Evolutionary conservation across 2,888 invertebrate genomes (phyloP), one percentile per base, ranked within the genome.

Genomic region (Ctena decussata): DNA sequence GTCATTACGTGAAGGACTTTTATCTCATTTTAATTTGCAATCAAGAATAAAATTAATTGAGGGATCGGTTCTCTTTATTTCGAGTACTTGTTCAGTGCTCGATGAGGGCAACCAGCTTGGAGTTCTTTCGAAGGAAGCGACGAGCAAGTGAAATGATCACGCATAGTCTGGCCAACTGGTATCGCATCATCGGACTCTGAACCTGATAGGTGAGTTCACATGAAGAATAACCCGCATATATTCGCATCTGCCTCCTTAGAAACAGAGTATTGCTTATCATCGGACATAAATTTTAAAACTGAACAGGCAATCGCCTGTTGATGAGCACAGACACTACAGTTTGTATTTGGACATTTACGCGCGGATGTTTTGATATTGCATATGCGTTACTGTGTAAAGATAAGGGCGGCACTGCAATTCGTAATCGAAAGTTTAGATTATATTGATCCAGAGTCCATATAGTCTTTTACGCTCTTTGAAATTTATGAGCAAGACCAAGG

Each of bases 401-500:
- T 2, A 79, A n/a, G 75, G 53, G 21, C 85, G n/a, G 73, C 86
- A 82, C 24, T 80, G 72, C 39, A 85, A 80, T 74, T 75, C 72
- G 30, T 84, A 83, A 27, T 87, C 65, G 53, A 73, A 89, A 37
- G 81, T 82, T 30, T 78, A n/a, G 82, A 85, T 35, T n/a, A 79
- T 69, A 18, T 70, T 60, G 24, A 90, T 53, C 87, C 87, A 89
- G 60, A 87, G 44, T 6, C 83, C 85, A 37, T 81, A 71, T 32
- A 77, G 44, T 35, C 85, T 89, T 53, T 86, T 84, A 0, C 80
- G 89, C 0, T 86, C 74, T 44, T n/a, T n/a, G n/a, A n/a, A n/a
- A n/a, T n/a, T n/a, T n/a, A n/a, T n/a, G n/a, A 89, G 44, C 90
- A 90, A 91, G 11, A 41, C 46, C 6, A 90, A 60, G 18, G 89